phyloP scores from a whole-genome alignment of 2,888 invertebrate species.

The Xanthia icteritia region DNA sequence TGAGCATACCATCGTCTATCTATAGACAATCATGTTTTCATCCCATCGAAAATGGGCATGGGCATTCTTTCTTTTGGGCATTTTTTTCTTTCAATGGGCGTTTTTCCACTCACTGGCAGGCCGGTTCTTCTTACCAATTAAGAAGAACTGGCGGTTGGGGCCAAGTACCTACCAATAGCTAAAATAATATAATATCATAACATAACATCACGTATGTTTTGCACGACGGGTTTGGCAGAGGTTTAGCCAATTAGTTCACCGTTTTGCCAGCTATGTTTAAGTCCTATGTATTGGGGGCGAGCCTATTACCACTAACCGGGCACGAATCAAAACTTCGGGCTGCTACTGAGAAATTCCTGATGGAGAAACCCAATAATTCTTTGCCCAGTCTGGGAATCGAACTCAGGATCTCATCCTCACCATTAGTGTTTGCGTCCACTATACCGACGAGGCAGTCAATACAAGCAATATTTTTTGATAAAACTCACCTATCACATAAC shows the following conservation, averaged over 20 bases:
- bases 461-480: background rate
- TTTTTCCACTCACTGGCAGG: background rate
- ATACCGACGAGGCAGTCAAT: too few relatives aligned
- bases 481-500: slow-evolving; percentile 82
- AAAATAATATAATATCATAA: background rate
- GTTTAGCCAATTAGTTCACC: too few relatives aligned
- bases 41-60: background rate
- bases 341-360: too few relatives aligned
- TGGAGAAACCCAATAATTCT: too few relatives aligned
- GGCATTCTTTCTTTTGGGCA: too few relatives aligned
- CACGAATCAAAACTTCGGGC: background rate
- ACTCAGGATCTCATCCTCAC: too few relatives aligned
- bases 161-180: background rate
- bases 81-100: too few relatives aligned
- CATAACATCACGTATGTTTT: background rate
- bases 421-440: too few relatives aligned
- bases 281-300: background rate
- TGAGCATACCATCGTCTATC: background rate
- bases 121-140: background rate
- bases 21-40: background rate
- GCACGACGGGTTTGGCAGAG: background rate
- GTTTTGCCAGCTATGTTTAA: background rate
- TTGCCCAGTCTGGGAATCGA: too few relatives aligned
- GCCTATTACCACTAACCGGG: background rate
- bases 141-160: too few relatives aligned